Evolutionary conservation across 1,140 invertebrate species (phyloP).

Genomic region (Saxidomus purpurata): DNA sequence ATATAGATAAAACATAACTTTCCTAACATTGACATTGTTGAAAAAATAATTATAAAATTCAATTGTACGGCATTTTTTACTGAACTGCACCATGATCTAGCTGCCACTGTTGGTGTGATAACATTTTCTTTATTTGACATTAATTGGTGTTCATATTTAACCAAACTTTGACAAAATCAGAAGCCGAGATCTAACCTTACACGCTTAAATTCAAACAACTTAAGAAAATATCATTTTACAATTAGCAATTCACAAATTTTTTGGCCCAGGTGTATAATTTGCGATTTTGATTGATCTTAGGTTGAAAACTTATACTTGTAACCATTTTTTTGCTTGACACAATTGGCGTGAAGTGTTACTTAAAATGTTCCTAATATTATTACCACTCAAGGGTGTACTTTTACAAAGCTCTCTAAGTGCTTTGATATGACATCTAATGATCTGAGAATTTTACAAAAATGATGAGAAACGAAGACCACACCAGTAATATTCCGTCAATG

Average conservation of each 20-base stretch:
- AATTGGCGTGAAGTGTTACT: neutral
- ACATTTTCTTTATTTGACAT: neutral
- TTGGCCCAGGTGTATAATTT: constrained; percentile 13
- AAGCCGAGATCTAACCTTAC: constrained; percentile 16
- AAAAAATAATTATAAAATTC: no score
- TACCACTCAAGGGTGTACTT: no score
- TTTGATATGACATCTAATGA: no score
- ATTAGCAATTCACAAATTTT: neutral
- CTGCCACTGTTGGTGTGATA: neutral
- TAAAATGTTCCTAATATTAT: neutral
- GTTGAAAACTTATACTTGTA: neutral
- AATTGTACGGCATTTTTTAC: neutral
- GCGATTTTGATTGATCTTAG: neutral
- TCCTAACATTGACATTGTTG: no score
- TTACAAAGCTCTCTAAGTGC: no score
- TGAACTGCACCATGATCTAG: neutral
- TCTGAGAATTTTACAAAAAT: no score
- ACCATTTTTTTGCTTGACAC: constrained; percentile 3
- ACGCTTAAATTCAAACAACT: neutral
- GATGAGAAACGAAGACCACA: no score
- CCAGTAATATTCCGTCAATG: no score
- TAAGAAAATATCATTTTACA: constrained; percentile 33
- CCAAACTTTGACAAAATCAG: neutral
- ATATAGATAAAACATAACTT: no score
- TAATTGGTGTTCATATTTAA: neutral